Conservation (phyloP, 2,797 vertebrate genomes). For the Nasua narica region DNA sequence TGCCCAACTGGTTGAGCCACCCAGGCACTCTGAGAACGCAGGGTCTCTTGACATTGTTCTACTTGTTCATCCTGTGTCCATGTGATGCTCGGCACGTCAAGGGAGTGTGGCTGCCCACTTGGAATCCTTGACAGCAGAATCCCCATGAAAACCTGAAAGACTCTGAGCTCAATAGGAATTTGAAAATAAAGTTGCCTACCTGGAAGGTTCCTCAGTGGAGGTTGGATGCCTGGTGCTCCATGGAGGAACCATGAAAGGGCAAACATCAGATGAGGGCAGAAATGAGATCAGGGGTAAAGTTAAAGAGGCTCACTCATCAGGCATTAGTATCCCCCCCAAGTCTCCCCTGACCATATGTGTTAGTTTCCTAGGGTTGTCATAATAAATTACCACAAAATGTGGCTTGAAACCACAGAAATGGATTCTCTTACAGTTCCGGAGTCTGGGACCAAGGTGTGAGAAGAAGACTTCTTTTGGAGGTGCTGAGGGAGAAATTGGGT, state of each 20-base stretch:
- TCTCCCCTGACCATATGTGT: background rate
- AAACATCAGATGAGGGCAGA: background rate
- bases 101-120: background rate
- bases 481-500: background rate
- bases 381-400: background rate
- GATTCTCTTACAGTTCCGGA: background rate
- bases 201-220: background rate
- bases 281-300: background rate
- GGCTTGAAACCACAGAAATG: background rate
- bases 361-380: background rate
- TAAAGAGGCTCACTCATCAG: background rate
- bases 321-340: background rate
- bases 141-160: background rate
- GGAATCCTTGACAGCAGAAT: background rate
- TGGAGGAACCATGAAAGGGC: background rate
- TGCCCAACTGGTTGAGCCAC: background rate
- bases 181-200: background rate
- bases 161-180: background rate
- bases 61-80: background rate
- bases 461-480: background rate
- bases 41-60: background rate
- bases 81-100: background rate
- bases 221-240: background rate
- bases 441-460: background rate
- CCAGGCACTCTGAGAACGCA: background rate